Percentiles rank a stretch among this genome's conserved stretches.
Conservation (phyloP, 2,797 vertebrate genomes). For the Heliangelus exortis region DNA sequence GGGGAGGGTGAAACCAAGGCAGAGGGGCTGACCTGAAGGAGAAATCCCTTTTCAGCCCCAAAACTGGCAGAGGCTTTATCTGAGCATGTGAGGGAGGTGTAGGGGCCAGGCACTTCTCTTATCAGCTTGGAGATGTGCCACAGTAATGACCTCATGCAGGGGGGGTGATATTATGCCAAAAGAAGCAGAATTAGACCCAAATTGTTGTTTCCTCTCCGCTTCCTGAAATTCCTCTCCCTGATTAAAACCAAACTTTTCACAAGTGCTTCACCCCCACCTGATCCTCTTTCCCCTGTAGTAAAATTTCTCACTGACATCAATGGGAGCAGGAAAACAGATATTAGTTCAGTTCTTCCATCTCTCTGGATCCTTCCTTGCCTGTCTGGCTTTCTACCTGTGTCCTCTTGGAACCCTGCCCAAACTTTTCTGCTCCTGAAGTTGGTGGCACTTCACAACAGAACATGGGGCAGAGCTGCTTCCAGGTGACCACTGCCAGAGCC, state of each 20-base stretch:
- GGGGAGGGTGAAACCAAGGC: background rate
- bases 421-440: background rate
- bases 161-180: background rate
- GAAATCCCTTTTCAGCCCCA: background rate
- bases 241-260: constrained; percentile 42
- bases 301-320: background rate
- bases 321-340: background rate
- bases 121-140: constrained; percentile 51
- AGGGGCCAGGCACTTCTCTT: constrained; percentile 6
- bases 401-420: background rate
- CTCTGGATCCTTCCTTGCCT: background rate
- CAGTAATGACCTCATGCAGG: background rate
- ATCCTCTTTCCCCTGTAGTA: background rate
- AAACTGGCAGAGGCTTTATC: background rate
- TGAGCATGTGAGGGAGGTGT: background rate
- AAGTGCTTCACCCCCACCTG: background rate
- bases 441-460: background rate
- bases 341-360: background rate
- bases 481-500: background rate
- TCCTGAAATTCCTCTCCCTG: background rate
- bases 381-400: background rate
- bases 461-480: background rate
- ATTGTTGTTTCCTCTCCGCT: constrained; percentile 41
- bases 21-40: background rate
- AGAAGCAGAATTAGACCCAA: constrained; percentile 24